Evolutionary conservation across 2,888 invertebrate genomes (phyloP).

Genomic region (Alcis repandata): DNA sequence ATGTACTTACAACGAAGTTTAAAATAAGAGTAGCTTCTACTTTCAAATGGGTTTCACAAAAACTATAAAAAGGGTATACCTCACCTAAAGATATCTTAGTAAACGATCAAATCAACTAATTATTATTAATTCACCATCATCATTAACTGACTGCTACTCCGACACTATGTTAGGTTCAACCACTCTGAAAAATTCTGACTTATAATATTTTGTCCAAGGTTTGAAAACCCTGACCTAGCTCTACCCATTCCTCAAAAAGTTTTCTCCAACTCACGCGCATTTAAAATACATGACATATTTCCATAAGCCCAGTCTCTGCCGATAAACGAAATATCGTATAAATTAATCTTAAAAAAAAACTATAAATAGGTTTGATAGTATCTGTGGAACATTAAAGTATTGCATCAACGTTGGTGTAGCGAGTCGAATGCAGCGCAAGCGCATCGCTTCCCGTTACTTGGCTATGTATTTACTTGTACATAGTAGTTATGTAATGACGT

Average conservation of each 20-base stretch:
- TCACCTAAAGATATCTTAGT: too few relatives aligned
- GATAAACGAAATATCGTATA: background rate
- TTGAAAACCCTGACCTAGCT: conserved; percentile 7
- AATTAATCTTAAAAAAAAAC: conserved; percentile 6
- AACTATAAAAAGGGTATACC: too few relatives aligned
- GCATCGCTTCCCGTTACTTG: conserved; percentile 77
- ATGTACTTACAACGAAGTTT: too few relatives aligned
- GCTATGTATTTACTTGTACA: conserved; percentile 62
- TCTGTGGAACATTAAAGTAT: conserved; percentile 56
- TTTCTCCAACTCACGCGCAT: background rate
- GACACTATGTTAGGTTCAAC: too few relatives aligned
- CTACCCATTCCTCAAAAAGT: background rate
- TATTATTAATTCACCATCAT: too few relatives aligned
- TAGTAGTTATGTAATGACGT: conserved; percentile 65
- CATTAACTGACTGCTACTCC: too few relatives aligned
- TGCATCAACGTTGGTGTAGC: conserved; percentile 53
- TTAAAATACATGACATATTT: background rate
- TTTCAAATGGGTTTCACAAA: too few relatives aligned
- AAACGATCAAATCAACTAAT: too few relatives aligned
- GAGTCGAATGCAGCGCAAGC: conserved; percentile 58
- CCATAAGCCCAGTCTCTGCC: background rate
- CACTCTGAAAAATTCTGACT: background rate
- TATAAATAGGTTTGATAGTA: conserved; percentile 34
- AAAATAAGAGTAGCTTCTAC: background rate
- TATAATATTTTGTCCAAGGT: background rate